Evolutionary conservation across 2,113 vertebrate species (phyloP).

Genomic region (Athene noctua): DNA sequence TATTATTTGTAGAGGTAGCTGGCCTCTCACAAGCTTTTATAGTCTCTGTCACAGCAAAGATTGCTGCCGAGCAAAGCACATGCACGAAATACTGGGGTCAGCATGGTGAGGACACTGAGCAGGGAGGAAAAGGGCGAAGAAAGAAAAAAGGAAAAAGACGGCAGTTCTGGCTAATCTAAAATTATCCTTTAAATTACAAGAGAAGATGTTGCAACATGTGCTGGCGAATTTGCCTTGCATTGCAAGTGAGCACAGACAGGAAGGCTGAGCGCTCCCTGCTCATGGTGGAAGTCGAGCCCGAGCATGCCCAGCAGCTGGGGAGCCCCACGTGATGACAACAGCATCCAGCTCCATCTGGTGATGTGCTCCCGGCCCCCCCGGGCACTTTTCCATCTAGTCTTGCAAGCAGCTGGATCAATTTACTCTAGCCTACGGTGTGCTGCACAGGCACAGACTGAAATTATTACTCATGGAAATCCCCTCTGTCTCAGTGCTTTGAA

Average conservation of each 20-base stretch:
- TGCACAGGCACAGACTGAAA: constrained; percentile 70
- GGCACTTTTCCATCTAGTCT: constrained; percentile 86
- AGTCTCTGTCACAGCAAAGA: constrained; percentile 33
- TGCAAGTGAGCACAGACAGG: constrained; percentile 17
- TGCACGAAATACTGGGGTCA: not conserved
- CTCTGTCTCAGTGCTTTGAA: constrained; percentile 70
- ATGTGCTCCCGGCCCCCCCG: constrained; percentile 67
- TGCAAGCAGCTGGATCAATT: constrained; percentile 88
- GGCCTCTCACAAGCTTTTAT: constrained; percentile 35
- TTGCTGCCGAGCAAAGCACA: constrained; percentile 21
- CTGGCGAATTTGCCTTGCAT: not conserved
- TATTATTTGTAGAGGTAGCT: constrained; percentile 61
- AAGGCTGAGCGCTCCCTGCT: not conserved
- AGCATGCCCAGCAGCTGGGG: constrained; percentile 81
- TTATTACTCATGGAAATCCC: constrained; percentile 81
- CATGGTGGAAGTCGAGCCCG: constrained; percentile 51
- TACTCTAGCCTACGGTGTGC: constrained; percentile 72
- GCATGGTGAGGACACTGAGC: not conserved
- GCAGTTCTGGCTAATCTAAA: constrained; percentile 51
- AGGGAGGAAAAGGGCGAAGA: not conserved
- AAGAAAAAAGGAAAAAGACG: not conserved
- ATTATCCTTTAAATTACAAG: constrained; percentile 47
- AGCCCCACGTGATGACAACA: constrained; percentile 81
- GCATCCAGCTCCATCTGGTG: constrained; percentile 83
- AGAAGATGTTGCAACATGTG: constrained; percentile 21